Conservation (phyloP, 1,140 invertebrate genomes). For the Drosophila lacteicornis region DNA sequence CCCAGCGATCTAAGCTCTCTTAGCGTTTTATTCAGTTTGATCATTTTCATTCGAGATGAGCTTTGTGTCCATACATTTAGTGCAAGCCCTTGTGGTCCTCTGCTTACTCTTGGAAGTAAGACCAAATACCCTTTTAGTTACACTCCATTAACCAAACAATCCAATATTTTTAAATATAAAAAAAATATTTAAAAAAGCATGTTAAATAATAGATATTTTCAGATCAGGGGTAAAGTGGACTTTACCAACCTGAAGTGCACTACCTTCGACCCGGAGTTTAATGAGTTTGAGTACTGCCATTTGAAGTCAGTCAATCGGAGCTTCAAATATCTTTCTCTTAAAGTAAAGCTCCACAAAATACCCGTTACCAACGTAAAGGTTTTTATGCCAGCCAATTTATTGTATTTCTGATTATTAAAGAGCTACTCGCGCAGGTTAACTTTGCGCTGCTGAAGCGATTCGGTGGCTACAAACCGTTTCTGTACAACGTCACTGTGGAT, state of each 20-base stretch:
- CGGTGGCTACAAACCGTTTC: background rate
- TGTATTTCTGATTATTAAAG: background rate
- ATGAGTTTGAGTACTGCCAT: constrained; percentile 1
- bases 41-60: background rate
- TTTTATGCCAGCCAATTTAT: background rate
- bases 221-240: background rate
- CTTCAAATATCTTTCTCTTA: constrained; percentile 4
- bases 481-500: constrained; percentile 1
- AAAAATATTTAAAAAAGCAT: background rate
- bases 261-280: background rate
- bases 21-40: background rate
- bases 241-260: constrained; percentile 8
- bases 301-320: background rate
- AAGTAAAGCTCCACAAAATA: background rate
- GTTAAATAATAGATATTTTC: background rate
- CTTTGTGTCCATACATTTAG: no score
- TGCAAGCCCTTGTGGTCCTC: background rate
- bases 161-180: background rate
- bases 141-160: background rate
- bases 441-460: constrained; percentile 2
- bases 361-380: constrained; percentile 2
- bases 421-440: background rate
- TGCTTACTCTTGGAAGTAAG: background rate
- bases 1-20: background rate
- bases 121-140: no score